Evolutionary conservation across 2,113 vertebrate genomes (phyloP), one percentile per base, ranked within the genome.

Genomic region (Empidonax traillii): DNA sequence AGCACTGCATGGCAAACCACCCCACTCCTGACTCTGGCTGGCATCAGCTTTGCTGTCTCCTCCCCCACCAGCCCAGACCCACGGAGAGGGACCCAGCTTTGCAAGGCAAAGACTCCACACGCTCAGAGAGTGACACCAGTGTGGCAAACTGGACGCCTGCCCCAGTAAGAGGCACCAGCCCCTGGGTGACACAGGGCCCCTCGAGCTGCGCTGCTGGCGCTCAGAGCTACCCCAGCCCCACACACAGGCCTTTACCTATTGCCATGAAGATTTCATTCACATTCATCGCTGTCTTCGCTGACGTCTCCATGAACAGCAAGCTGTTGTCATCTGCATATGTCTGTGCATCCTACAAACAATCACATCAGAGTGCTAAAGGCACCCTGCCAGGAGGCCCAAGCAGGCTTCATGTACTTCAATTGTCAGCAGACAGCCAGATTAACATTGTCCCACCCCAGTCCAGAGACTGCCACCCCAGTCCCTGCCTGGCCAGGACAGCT

Each of bases 181-280:
- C 68, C 61, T 11, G n/a, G 31, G 20, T 74, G 85, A 62, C n/a
- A 39, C 1, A 2, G 55, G 23, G 77, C 20, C 12, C 49, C 0
- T 6, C 3, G 39, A 52, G 81, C 37, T 41, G 67, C n/a, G 17
- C 43, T 10, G 69, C 52, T 43, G 43, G 35, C 1, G 1, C 72
- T 33, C 86, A 21, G 69, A 67, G n/a, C 51, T 12, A 4, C 46
- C n/a, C 62, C 91, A 71, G 35, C 14, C 93, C 51, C 3, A 4
- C 73, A 30, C 59, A 6, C 19, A 6, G 18, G 31, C 65, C 0
- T 0, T 94, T 96, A 99, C 99, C 99, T 94, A 99, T 99, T 78
- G 99, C 99, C 99, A 99, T 99, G 98, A 99, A 99, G 97, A 99
- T 99, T 97, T 99, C 99, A 81, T 99, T 99, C 97, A 99, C 99